A percentile compares a stretch with the other conserved stretches of the same genome.
Conservation (phyloP, 2,797 vertebrate species). For the Dallia pectoralis region DNA sequence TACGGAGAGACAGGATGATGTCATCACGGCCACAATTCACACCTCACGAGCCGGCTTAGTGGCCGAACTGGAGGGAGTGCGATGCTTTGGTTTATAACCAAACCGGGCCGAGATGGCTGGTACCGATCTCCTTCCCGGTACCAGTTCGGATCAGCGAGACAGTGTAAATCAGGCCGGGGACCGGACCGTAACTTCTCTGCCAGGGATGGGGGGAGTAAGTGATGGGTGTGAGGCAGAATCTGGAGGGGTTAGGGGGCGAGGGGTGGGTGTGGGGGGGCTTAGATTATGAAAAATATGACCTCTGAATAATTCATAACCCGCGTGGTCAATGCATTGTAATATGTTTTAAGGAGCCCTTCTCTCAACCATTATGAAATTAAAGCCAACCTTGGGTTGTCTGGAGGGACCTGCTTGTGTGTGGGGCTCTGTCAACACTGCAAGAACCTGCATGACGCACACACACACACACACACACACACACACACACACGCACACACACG, state of each 20-base stretch:
- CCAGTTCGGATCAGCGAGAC: neutral
- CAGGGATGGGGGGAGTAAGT: constrained; percentile 5
- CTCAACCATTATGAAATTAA: constrained; percentile 80
- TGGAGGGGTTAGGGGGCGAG: neutral
- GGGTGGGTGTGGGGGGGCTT: constrained; percentile 52
- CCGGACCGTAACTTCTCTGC: neutral
- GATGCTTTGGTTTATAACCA: neutral
- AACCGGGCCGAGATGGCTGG: neutral
- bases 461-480: constrained; percentile 1
- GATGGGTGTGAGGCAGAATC: constrained; percentile 27
- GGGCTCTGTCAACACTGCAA: constrained; percentile 72
- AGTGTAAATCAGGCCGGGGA: neutral
- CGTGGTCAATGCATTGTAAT: constrained; percentile 78
- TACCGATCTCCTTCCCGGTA: neutral
- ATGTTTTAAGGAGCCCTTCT: constrained; percentile 75
- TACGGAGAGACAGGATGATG: constrained; percentile 40
- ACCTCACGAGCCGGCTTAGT: neutral
- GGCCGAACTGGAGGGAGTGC: neutral
- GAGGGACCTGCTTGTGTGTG: constrained; percentile 61
- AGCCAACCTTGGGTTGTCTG: constrained; percentile 73
- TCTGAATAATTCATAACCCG: constrained; percentile 80
- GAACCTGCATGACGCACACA: constrained; percentile 30
- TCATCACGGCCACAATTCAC: constrained; percentile 17
- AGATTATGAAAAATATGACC: constrained; percentile 68
- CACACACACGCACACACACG: constrained; percentile 9